Percentiles rank a stretch among this genome's conserved stretches.
Conservation (phyloP, 2,888 invertebrate genomes). For the Harpalus rufipes region DNA sequence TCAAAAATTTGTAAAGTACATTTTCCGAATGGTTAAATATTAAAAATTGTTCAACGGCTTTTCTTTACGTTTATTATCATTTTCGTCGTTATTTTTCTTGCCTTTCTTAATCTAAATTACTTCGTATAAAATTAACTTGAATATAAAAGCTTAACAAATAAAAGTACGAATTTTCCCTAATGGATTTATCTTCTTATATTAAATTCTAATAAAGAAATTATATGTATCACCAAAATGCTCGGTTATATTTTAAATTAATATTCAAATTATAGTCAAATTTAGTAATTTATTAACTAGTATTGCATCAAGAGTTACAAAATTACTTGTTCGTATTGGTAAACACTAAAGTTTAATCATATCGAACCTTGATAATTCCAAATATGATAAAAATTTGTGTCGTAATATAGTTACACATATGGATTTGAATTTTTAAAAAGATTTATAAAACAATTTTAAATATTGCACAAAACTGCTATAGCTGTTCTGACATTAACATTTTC, state of each 20-base stretch:
- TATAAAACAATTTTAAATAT: too few species aligned
- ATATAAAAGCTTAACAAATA: not conserved
- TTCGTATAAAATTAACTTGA: not conserved
- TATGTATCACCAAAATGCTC: slow-evolving; percentile 3
- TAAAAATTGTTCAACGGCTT: not conserved
- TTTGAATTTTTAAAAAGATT: not conserved
- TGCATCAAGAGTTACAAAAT: slow-evolving; percentile 27
- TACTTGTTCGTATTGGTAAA: slow-evolving; percentile 18
- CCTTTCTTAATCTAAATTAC: not conserved
- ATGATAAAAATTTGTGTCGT: slow-evolving; percentile 14
- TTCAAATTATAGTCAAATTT: not conserved
- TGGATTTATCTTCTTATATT: not conserved
- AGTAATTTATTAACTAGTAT: slow-evolving; percentile 2
- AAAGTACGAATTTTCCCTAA: not conserved
- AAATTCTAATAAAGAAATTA: not conserved
- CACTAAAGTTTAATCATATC: slow-evolving; percentile 9
- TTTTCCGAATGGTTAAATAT: not conserved
- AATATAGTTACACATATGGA: slow-evolving; percentile 23
- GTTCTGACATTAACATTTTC: too few species aligned
- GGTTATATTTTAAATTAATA: slow-evolving; percentile 4
- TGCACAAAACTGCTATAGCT: too few species aligned
- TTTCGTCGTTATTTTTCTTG: not conserved
- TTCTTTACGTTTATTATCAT: not conserved
- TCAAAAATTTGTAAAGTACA: too few species aligned
- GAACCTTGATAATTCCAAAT: slow-evolving; percentile 18